phyloP scores from a whole-genome alignment of 2,888 invertebrate genomes.

The Lasioglossum malachurum region DNA sequence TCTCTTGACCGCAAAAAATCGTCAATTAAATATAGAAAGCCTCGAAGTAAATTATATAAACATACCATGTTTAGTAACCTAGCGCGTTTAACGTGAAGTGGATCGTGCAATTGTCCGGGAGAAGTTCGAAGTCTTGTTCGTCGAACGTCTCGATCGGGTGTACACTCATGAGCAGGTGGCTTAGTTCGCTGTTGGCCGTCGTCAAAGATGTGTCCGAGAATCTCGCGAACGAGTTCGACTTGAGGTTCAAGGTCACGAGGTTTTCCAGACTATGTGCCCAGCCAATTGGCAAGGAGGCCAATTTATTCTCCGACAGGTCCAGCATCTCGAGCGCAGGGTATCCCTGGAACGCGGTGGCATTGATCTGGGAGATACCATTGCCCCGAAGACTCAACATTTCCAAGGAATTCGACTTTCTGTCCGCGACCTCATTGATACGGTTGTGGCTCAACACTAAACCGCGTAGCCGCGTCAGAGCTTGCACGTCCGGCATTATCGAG shows the following conservation, averaged over 20 bases:
- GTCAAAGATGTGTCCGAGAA: neutral
- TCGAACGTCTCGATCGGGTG: neutral
- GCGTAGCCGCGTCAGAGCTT: accelerated
- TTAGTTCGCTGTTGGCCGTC: neutral
- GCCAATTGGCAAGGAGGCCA: neutral
- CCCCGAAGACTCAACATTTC: constrained; percentile 69
- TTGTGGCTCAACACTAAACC: constrained; percentile 33
- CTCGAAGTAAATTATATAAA: neutral
- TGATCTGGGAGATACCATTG: constrained; percentile 72
- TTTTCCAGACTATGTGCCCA: neutral
- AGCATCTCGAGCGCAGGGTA: neutral
- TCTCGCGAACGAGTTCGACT: neutral
- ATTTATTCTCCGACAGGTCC: neutral
- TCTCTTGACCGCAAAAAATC: neutral
- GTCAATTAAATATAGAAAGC: neutral
- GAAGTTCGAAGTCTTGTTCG: neutral
- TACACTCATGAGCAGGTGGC: neutral
- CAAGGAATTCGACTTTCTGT: constrained; percentile 23
- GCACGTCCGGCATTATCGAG: accelerated
- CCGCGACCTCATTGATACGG: accelerated
- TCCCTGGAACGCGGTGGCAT: neutral
- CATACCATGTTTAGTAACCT: neutral
- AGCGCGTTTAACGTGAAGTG: too few species aligned
- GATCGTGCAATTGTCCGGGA: neutral
- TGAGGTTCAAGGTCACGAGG: neutral